Base-by-base conservation (phyloP, 2,888 invertebrate genomes). In the Caenorhabditis angaria region DNA sequence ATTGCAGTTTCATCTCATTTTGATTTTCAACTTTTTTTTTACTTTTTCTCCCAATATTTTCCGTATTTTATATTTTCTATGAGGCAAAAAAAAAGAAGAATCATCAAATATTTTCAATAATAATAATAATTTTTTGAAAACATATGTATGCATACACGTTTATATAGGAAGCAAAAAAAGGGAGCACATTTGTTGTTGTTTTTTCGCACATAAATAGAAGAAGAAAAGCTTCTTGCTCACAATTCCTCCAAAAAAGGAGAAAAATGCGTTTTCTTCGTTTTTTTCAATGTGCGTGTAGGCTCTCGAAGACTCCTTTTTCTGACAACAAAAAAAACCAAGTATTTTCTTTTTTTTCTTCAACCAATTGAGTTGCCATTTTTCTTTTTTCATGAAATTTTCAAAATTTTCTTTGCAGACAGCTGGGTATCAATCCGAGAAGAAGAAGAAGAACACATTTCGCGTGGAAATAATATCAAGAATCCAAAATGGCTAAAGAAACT, bases 341-440 rank as follows among this genome's bases (percentile, higher is more conserved):
- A 41, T 41, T 41, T 41, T 41, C 41, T 18, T 22, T 50, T 20
- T n/a, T n/a, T n/a, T n/a, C n/a, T 20, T 22, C n/a, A 50, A 50
- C 50, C 22, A 50, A 22, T 24, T 50, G 22, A 24, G 24, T 50
- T 50, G 22, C 22, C 6, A 24, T 50, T 8, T 24, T 50, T 8
- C 24, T 50, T 2, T 50, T 24, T 28, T 27, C 27, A 54, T 24
- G 14, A 27, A 27, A 3, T 27, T 27, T 54, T 54, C 24, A 25
- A 25, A 27, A 27, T 54, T 53, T n/a, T 25, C 4, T 27, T 54
- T 54, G 4, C 56, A 56, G 56, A 56, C 56, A 56, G n/a, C 35
- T 56, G 56, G 56, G 56, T 56, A 56, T 56, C 29, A 22, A n/a
- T 56, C 22, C 56, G 24, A 32, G 28, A 56, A n/a, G n/a, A n/a